These are phyloP conservation scores for Cydia pomonella DNA, from an alignment of 1,140 invertebrate species.

Conservation along the genomic window DNA sequence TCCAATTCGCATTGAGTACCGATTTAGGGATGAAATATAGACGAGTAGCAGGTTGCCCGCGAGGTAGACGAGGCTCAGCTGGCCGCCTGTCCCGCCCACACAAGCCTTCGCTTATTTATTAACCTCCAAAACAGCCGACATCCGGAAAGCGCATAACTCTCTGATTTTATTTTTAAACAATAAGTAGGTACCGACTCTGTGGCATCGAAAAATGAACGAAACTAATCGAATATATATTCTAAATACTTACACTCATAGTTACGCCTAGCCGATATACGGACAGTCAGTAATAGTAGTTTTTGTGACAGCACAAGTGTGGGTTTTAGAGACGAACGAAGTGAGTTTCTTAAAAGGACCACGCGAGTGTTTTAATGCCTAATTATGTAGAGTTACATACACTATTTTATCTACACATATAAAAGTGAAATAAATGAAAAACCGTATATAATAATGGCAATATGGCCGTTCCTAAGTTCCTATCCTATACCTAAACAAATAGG, in stretches of 20 bases:
- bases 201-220: background rate
- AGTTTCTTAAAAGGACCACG: too few relatives aligned
- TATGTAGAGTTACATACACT: too few relatives aligned
- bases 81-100: slow-evolving; percentile 33
- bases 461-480: too few relatives aligned
- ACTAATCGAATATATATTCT: slow-evolving; percentile 31
- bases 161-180: background rate
- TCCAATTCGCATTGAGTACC: slow-evolving; percentile 33
- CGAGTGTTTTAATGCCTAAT: too few relatives aligned
- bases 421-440: too few relatives aligned
- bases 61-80: slow-evolving; percentile 33
- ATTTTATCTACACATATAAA: too few relatives aligned
- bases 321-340: too few relatives aligned
- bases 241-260: slow-evolving; percentile 20
- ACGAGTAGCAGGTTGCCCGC: background rate
- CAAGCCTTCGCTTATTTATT: slow-evolving; percentile 39
- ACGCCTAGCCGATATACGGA: slow-evolving; percentile 33
- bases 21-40: slow-evolving; percentile 11
- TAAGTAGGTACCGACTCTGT: background rate
- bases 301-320: too few relatives aligned
- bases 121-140: slow-evolving; percentile 36
- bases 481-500: too few relatives aligned
- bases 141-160: slow-evolving; percentile 11
- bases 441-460: too few relatives aligned
- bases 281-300: too few relatives aligned